These are phyloP conservation scores for Microplitis deprimator DNA, from an alignment of 2,888 invertebrate species.

Conservation along the genomic window DNA sequence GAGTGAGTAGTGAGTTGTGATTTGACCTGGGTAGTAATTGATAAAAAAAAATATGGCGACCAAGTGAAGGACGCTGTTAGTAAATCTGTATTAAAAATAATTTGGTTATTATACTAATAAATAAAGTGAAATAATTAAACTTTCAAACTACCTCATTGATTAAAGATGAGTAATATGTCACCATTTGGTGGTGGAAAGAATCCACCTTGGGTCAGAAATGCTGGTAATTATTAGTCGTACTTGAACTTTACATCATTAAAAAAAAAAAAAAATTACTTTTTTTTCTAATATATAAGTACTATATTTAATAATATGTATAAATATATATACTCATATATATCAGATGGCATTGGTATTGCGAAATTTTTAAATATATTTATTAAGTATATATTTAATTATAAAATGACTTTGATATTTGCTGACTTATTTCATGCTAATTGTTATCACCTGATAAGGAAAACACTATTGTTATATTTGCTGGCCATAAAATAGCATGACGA, in stretches of 20 bases:
- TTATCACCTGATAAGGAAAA: conserved; percentile 4
- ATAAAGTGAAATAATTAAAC: conserved; percentile 27
- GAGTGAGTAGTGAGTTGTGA: conserved; percentile 2
- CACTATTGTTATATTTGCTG: not conserved
- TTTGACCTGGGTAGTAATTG: conserved; percentile 14
- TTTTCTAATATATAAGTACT: conserved; percentile 8
- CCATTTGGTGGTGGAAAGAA: conserved; percentile 81
- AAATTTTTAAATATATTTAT: conserved; percentile 26
- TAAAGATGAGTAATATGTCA: conserved; percentile 73
- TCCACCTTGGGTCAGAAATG: conserved; percentile 85
- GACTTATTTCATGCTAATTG: not conserved
- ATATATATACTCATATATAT: conserved; percentile 17
- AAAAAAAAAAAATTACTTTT: conserved; percentile 16
- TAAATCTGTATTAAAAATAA: conserved; percentile 37
- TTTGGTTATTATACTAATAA: conserved; percentile 45
- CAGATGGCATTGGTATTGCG: conserved; percentile 29
- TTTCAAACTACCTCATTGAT: conserved; percentile 33
- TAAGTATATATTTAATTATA: conserved; percentile 4
- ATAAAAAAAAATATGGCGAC: conserved; percentile 62
- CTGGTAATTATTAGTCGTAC: conserved; percentile 63
- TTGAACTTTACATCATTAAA: not conserved
- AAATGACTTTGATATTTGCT: not conserved
- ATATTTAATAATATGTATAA: not conserved
- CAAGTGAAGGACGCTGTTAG: conserved; percentile 63
- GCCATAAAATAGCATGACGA: not conserved